phyloP scores from a whole-genome alignment of 2,113 vertebrate species.

The Cheirogaleus medius region DNA sequence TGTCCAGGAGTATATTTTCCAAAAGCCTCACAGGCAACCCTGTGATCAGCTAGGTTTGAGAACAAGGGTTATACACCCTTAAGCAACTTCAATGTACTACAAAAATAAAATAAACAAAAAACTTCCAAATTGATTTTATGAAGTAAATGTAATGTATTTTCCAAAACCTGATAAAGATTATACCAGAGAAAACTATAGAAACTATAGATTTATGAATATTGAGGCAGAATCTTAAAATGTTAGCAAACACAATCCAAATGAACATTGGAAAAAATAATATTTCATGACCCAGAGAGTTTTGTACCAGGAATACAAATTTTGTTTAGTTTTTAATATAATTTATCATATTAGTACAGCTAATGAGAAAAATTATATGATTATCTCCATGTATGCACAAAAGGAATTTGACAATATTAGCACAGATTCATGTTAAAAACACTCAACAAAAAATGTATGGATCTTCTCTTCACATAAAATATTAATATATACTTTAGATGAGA shows the following conservation, averaged over 20 bases:
- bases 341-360: not conserved
- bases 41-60: not conserved
- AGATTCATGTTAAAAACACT: not conserved
- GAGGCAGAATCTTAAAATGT: not conserved
- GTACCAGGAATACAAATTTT: not conserved
- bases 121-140: not conserved
- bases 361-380: not conserved
- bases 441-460: not conserved
- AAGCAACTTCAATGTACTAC: not conserved
- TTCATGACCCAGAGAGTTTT: not conserved
- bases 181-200: not conserved
- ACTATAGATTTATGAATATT: not conserved
- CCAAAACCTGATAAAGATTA: not conserved
- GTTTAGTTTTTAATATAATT: not conserved
- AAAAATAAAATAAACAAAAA: not conserved
- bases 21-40: not conserved
- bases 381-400: not conserved
- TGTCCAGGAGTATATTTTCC: not conserved
- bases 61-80: not conserved
- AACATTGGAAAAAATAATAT: not conserved
- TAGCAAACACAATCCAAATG: not conserved
- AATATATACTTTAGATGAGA: not conserved
- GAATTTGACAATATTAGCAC: not conserved
- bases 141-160: not conserved
- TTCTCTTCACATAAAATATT: not conserved